Evolutionary conservation across 2,797 vertebrate species (phyloP).

Genomic region (Pteronotus mesoamericanus): DNA sequence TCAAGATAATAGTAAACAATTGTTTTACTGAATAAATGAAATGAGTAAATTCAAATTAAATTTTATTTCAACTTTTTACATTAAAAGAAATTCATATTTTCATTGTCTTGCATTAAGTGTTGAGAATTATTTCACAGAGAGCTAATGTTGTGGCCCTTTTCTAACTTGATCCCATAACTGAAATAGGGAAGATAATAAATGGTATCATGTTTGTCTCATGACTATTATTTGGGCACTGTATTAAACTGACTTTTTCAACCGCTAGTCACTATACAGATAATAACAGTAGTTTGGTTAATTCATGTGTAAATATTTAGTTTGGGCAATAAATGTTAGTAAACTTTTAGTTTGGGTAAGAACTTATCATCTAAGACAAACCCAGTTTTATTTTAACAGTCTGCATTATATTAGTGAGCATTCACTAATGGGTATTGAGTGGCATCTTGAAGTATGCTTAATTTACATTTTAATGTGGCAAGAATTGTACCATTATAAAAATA

Average conservation of each 20-base stretch:
- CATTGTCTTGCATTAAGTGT: background rate
- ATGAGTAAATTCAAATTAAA: background rate
- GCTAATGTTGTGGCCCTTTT: background rate
- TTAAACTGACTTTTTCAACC: background rate
- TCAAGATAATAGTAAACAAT: background rate
- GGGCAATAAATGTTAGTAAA: background rate
- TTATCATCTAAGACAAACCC: conserved; percentile 4
- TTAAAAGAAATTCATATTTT: background rate
- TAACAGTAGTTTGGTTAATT: background rate
- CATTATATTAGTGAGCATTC: conserved; percentile 44
- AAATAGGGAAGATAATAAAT: background rate
- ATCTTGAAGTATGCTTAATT: conserved; percentile 62
- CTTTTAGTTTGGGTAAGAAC: too few species aligned
- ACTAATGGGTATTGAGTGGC: background rate
- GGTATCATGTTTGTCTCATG: too few species aligned
- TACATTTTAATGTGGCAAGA: conserved; percentile 40
- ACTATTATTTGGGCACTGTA: background rate
- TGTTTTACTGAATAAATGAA: background rate
- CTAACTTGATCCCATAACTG: background rate
- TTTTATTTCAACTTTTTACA: background rate
- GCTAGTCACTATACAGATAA: conserved; percentile 30
- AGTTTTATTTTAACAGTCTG: conserved; percentile 49
- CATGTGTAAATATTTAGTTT: conserved; percentile 46
- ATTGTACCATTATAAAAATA: conserved; percentile 58
- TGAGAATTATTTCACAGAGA: background rate